A percentile compares a stretch with the other conserved stretches of the same genome.
Conservation (phyloP, 2,797 vertebrate species). For the Acrocephalus scirpaceus region DNA sequence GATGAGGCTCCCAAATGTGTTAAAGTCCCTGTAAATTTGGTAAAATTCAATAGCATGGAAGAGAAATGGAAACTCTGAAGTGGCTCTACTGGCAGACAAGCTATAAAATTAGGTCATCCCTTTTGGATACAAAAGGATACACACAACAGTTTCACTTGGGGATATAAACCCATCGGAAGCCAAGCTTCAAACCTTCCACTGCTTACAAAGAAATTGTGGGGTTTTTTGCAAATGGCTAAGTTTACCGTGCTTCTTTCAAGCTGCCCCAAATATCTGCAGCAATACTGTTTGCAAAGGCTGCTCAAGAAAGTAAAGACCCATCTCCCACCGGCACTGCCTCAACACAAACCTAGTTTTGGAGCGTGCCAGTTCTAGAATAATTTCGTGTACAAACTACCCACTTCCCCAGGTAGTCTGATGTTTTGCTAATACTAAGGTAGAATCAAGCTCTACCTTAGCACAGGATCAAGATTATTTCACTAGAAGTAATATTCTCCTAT, state of each 20-base stretch:
- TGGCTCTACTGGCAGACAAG: not conserved
- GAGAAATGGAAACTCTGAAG: not conserved
- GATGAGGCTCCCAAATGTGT: not conserved
- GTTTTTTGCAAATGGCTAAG: not conserved
- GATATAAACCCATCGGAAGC: not conserved
- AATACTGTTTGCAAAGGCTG: not conserved
- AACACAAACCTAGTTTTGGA: not conserved
- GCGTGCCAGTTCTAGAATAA: not conserved
- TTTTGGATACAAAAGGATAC: not conserved
- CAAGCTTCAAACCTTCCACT: not conserved
- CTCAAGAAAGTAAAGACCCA: not conserved
- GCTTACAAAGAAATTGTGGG: not conserved
- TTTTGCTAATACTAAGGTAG: not conserved
- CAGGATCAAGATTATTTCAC: not conserved
- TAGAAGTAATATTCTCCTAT: not conserved
- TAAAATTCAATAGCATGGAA: not conserved
- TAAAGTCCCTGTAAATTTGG: not conserved
- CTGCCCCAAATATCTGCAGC: not conserved
- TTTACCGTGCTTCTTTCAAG: not conserved
- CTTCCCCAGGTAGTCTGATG: not conserved
- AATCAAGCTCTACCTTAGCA: not conserved
- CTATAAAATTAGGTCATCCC: not conserved
- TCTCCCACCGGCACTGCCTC: not conserved
- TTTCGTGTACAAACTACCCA: accelerated
- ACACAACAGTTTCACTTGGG: not conserved